Evolutionary conservation across 2,113 vertebrate species (phyloP), one percentile per base, ranked within the genome.

Genomic region (Labeo rohita): DNA sequence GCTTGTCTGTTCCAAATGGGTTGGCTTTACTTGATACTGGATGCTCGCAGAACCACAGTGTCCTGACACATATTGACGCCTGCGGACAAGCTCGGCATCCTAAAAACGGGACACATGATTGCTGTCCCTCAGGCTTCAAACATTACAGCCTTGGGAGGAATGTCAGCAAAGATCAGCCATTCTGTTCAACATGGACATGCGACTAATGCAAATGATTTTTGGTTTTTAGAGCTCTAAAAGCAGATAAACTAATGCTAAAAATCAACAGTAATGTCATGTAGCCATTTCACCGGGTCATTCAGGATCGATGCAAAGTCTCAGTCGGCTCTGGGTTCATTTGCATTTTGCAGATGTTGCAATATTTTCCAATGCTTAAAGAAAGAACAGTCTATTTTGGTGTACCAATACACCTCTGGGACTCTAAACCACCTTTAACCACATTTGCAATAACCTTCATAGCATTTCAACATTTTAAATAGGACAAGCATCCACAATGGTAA

Each of bases 271-370:
- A 66, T 45, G 66, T 75, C 79, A 74, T 59, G 21, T n/a, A 59
- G 56, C 18, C 18, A n/a, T n/a, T 54, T 54, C 49, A 54, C 47
- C 13, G 7, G 75, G 75, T 54, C 15, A 54, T 77, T 36, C 23
- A 0, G 43, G 84, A 87, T 89, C 88, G 54, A 89, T 87, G 65
- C 21, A 47, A 23, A 56, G 65, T 77, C 21, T 70, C 77, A 65
- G 28, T 83, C 63, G 15, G 36, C 34, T n/a, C 43, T 52, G 23
- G 56, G 39, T 8, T 18, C 65, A 87, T 89, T 89, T 84, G 80
- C 88, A 87, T 89, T 87, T 87, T 87, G 86, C 83, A 56, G 52
- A 76, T 36, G 45, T 39, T 85, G 83, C 34, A n/a, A 66, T 63
- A 11, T 76, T 77, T 65, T 70, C 45, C 74, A 23, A 80, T 80